Base-by-base conservation (phyloP, 2,888 invertebrate species). In the Thymelicus acteon region DNA sequence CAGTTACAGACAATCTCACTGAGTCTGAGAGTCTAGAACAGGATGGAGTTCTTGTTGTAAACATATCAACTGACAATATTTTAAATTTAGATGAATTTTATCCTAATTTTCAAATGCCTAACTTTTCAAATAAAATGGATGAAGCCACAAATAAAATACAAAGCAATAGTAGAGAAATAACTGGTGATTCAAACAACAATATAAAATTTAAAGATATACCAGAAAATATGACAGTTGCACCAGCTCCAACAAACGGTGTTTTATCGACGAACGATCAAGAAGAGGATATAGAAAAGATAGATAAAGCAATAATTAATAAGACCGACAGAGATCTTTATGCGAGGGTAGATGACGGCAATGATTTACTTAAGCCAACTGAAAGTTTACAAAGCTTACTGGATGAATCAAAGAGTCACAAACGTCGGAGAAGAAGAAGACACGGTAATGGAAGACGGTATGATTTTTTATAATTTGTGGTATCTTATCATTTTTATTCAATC, bases 81-180 rank as follows among this genome's bases (percentile, higher is more conserved):
- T 79, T 94, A 48, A 93, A 93, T 81, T 83, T 91, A 73, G 92
- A 93, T 64, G 94, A 94, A 74, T 79, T 93, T 60, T 92, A 90
- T 73, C 88, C 91, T 52, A 86, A 85, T 71, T 88, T 93, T 62
- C 88, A 89, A 80, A 79, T 92, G 74, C 79, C 90, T 61, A 90
- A 94, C 79, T 77, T 85, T 73, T 86, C 89, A 6, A 89, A 85
- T 63, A 92, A 90, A 86, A 87, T 87, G 78, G 93, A 94, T 74
- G 94, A 94, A 78, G 89, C 91, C 1, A 91, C 91, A 7, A 93
- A 94, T 72, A 94, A 94, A 81, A 94, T 94, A 60, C 94, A 94
- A 78, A 94, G 94, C 74, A 94, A 94, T 67, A 94, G 93, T 73
- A 81, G 94, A 74, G 94, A 94, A 81, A 94, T 94, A 49, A 94